Percentiles rank a stretch among this genome's conserved stretches.
phyloP scores from a whole-genome alignment of 2,797 vertebrate genomes.

The Pempheris klunzingeri region DNA sequence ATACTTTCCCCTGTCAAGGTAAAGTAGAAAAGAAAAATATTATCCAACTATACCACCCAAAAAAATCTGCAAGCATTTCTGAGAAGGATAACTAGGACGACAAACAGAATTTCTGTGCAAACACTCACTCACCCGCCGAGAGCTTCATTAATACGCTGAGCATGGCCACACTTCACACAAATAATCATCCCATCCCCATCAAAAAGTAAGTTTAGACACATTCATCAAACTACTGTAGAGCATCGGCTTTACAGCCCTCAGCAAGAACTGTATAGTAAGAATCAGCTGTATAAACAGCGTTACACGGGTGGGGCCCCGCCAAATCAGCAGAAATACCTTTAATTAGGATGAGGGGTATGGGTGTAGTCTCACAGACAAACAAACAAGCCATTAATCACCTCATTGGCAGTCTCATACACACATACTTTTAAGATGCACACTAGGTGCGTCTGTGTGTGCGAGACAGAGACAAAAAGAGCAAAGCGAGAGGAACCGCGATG shows the following conservation, averaged over 20 bases:
- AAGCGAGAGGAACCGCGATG: slow-evolving; percentile 15
- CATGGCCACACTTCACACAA: slow-evolving; percentile 45
- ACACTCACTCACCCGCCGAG: slow-evolving; percentile 5
- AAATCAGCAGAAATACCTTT: slow-evolving; percentile 73
- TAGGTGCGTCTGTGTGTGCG: not conserved
- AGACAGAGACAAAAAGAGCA: slow-evolving; percentile 11
- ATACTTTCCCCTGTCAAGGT: not conserved
- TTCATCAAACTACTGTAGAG: slow-evolving; percentile 59
- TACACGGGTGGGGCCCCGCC: slow-evolving; percentile 32
- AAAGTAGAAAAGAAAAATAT: slow-evolving; percentile 10
- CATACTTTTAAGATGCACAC: slow-evolving; percentile 27
- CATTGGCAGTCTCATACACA: slow-evolving; percentile 42
- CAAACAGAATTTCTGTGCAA: slow-evolving; percentile 16
- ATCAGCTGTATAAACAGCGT: slow-evolving; percentile 58
- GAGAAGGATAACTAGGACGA: slow-evolving; percentile 40
- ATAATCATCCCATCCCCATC: slow-evolving; percentile 51
- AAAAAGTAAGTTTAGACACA: slow-evolving; percentile 60
- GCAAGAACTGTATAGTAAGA: slow-evolving; percentile 42
- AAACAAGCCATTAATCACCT: slow-evolving; percentile 73
- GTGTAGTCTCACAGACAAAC: slow-evolving; percentile 61
- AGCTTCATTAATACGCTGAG: slow-evolving; percentile 31
- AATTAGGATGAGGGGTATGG: slow-evolving; percentile 63
- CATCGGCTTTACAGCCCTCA: slow-evolving; percentile 47
- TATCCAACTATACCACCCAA: not conserved
- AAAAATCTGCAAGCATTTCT: slow-evolving; percentile 22